A percentile compares a stretch with the other conserved stretches of the same genome.
Evolutionary conservation across 2,888 invertebrate genomes (phyloP).

Genomic region (Ceriagrion tenellum): DNA sequence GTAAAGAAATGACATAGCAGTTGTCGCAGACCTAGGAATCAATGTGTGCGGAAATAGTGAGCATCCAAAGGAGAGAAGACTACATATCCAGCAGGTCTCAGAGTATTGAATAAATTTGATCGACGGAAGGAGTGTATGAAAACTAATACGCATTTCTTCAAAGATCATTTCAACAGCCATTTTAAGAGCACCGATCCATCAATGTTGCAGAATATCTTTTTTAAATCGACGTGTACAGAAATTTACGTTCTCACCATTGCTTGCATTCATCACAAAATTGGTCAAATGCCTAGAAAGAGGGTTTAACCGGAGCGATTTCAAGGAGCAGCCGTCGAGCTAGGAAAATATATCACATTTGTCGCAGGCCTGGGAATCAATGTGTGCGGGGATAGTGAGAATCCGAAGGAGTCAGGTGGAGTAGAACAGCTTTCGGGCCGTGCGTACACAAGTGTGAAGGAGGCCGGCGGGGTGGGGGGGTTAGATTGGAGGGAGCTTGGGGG

Average conservation of each 20-base stretch:
- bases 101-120: no score
- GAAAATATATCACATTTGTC: neutral
- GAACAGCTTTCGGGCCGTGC: neutral
- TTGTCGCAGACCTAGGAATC: neutral
- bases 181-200: no score
- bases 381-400: neutral
- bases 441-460: neutral
- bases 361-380: neutral
- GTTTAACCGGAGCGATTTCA: neutral
- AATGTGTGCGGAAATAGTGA: neutral
- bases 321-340: neutral
- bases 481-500: neutral
- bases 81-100: no score
- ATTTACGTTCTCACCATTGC: no score
- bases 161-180: no score
- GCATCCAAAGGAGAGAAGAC: neutral
- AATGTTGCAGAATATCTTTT: no score
- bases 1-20: neutral
- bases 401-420: neutral
- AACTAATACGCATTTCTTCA: no score
- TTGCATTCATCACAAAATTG: neutral
- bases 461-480: neutral
- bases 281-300: neutral
- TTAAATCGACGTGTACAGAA: no score
- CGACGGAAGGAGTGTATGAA: no score